Evolutionary conservation across 2,113 vertebrate genomes (phyloP).

Genomic region (Tursiops truncatus): DNA sequence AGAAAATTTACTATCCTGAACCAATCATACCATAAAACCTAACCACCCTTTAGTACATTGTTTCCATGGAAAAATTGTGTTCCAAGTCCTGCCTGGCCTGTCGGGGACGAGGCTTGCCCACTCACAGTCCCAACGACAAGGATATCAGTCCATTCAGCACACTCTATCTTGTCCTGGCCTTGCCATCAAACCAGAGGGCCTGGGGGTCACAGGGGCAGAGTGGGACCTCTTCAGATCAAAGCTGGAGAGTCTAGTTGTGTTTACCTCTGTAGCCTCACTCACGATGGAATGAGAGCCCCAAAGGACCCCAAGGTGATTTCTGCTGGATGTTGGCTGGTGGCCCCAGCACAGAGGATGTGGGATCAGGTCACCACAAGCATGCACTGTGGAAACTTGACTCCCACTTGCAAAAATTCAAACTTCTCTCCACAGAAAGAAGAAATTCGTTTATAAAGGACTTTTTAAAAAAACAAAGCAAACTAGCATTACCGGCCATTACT

Average conservation of each 20-base stretch:
- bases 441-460: background rate
- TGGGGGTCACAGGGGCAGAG: background rate
- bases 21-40: conserved; percentile 67
- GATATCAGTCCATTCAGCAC: background rate
- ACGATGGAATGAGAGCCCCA: background rate
- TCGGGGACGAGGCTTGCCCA: background rate
- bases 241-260: background rate
- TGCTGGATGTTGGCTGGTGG: background rate
- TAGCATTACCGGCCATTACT: background rate
- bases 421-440: background rate
- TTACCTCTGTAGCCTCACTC: background rate
- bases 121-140: background rate
- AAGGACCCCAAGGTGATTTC: background rate
- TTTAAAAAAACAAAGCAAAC: background rate
- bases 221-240: background rate
- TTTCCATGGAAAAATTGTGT: conserved; percentile 49
- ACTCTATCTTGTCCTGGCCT: background rate
- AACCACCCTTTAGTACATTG: conserved; percentile 50
- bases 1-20: conserved; percentile 76
- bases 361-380: background rate
- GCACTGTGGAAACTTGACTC: background rate
- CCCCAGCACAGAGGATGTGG: rapidly evolving
- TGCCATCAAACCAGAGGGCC: background rate
- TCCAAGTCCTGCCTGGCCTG: conserved; percentile 23
- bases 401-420: background rate